Conservation (phyloP, 2,797 vertebrate genomes). For the Diglossa cyanea region DNA sequence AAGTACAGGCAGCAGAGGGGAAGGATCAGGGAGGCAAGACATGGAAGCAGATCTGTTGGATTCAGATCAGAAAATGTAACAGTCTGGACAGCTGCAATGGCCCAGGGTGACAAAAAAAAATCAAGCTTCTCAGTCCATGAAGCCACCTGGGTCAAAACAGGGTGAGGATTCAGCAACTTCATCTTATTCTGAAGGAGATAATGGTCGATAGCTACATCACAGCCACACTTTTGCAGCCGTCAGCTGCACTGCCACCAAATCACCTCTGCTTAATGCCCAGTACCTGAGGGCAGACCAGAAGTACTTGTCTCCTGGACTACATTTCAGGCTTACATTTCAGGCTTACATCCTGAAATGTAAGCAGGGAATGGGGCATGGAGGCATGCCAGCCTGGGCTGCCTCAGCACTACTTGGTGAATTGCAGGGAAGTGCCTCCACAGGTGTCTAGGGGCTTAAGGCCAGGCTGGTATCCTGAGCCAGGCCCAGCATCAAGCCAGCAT, state of each 20-base stretch:
- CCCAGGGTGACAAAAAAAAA: background rate
- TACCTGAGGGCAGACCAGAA: background rate
- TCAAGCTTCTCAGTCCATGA: background rate
- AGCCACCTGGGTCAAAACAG: background rate
- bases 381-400: background rate
- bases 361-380: background rate
- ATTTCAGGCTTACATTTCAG: background rate
- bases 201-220: background rate
- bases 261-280: background rate
- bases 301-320: background rate
- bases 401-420: background rate
- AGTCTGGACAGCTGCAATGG: background rate
- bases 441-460: background rate
- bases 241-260: background rate
- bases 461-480: background rate
- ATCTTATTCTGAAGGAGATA: background rate
- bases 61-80: background rate
- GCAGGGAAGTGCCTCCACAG: background rate
- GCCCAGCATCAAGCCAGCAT: background rate
- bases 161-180: background rate
- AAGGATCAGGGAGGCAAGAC: background rate
- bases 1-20: rapidly evolving
- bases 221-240: background rate
- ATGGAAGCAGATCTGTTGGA: background rate
- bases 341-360: background rate